Conservation (phyloP, 2,888 invertebrate genomes). For the Brassicogethes aeneus region DNA sequence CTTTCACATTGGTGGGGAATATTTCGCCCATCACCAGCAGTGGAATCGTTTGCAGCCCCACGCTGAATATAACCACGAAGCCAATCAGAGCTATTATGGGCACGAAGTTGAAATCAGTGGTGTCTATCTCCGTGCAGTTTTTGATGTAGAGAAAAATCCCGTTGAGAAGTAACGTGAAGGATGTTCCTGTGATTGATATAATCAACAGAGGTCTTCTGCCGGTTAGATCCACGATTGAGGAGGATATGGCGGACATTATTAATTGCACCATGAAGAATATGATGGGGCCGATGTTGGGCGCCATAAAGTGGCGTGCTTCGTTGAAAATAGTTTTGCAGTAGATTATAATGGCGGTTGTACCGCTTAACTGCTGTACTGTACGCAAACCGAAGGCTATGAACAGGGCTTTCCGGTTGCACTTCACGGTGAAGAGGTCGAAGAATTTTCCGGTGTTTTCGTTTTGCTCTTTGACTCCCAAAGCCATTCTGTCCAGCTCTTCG, state of each 20-base stretch:
- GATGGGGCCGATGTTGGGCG: slow-evolving; percentile 33
- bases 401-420: slow-evolving; percentile 53
- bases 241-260: slow-evolving; percentile 47
- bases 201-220: slow-evolving; percentile 48
- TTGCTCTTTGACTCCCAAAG: slow-evolving; percentile 30
- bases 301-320: slow-evolving; percentile 36
- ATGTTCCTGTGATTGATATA: slow-evolving; percentile 41
- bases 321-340: slow-evolving; percentile 48
- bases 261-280: slow-evolving; percentile 45
- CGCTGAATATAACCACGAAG: slow-evolving; percentile 43
- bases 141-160: slow-evolving; percentile 41
- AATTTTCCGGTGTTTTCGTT: slow-evolving; percentile 47
- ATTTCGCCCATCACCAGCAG: slow-evolving; percentile 46
- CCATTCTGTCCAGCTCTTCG: slow-evolving; percentile 31
- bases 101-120: slow-evolving; percentile 34
- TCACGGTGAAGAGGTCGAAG: slow-evolving; percentile 47
- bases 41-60: slow-evolving; percentile 47
- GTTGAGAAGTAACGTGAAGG: slow-evolving; percentile 37
- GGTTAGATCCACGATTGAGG: slow-evolving; percentile 48
- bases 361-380: slow-evolving; percentile 48
- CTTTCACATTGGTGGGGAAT: slow-evolving; percentile 48
- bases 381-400: slow-evolving; percentile 52
- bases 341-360: slow-evolving; percentile 53
- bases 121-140: slow-evolving; percentile 32
- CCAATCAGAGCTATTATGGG: slow-evolving; percentile 41